Evolutionary conservation across 1,140 invertebrate species (phyloP).

Genomic region (Stegodyphus mimosarum): DNA sequence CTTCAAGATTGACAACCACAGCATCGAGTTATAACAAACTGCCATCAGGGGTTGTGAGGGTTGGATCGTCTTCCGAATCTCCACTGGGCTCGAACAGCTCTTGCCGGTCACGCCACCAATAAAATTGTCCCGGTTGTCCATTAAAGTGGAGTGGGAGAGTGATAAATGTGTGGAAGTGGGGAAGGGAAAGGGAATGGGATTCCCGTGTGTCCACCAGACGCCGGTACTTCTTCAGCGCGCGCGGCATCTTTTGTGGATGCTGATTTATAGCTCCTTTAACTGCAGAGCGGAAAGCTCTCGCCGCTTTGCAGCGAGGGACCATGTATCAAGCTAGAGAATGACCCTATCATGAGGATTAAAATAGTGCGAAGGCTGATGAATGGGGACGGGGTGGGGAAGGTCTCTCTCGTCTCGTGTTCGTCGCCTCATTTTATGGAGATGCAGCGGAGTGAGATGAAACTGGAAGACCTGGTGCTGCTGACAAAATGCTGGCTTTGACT

Average conservation of each 20-base stretch:
- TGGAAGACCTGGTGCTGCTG: too few species aligned
- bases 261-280: slow-evolving; percentile 51
- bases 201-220: slow-evolving; percentile 29
- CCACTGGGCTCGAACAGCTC: slow-evolving; percentile 22
- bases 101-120: slow-evolving; percentile 37
- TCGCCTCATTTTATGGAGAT: too few species aligned
- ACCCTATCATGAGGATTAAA: slow-evolving; percentile 45
- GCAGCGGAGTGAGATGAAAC: too few species aligned
- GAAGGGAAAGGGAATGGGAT: not conserved
- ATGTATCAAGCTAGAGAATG: slow-evolving; percentile 48
- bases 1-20: not conserved
- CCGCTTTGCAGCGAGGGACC: not conserved
- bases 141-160: slow-evolving; percentile 50
- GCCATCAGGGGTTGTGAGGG: not conserved
- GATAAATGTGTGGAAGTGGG: slow-evolving; percentile 29
- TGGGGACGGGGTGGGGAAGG: not conserved
- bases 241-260: slow-evolving; percentile 45
- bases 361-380: slow-evolving; percentile 24
- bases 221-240: slow-evolving; percentile 30
- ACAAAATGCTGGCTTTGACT: too few species aligned
- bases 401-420: not conserved
- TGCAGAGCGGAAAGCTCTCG: slow-evolving; percentile 33
- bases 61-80: not conserved
- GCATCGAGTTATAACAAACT: not conserved
- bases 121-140: slow-evolving; percentile 55